These are phyloP conservation scores for Pseudochaenichthys georgianus DNA, from an alignment of 2,797 vertebrate species.

Conservation along the genomic window DNA sequence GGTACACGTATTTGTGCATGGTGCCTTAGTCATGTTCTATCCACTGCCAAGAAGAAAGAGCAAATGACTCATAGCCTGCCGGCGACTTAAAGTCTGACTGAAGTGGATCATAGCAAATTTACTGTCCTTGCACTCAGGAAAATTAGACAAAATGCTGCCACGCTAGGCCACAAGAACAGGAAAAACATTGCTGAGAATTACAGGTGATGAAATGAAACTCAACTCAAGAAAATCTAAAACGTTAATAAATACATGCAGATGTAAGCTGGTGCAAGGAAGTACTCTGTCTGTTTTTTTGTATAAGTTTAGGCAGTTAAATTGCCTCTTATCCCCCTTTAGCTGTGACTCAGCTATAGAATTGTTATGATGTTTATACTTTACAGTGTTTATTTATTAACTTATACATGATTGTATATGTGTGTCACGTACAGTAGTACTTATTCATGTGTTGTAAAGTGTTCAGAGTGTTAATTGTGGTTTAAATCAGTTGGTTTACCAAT, in stretches of 20 bases:
- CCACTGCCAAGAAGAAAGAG: conserved; percentile 30
- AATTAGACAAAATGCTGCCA: conserved; percentile 7
- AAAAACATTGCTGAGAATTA: conserved; percentile 1
- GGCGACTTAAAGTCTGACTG: conserved; percentile 31
- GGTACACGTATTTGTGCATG: background rate
- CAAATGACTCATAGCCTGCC: conserved; percentile 48
- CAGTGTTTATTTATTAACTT: background rate
- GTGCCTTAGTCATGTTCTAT: conserved; percentile 43
- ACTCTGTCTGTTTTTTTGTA: background rate
- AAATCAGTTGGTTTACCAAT: background rate
- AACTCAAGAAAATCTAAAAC: background rate
- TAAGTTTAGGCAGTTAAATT: background rate
- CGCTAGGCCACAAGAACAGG: background rate
- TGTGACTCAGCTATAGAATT: background rate
- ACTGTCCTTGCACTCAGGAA: conserved; percentile 36
- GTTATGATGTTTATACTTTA: background rate
- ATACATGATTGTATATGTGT: conserved; percentile 1
- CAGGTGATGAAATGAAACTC: conserved; percentile 9
- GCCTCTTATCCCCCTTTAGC: background rate
- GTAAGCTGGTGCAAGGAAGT: background rate
- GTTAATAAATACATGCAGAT: conserved; percentile 23
- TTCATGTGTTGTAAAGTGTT: background rate
- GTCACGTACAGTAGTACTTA: background rate
- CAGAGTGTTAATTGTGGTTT: background rate
- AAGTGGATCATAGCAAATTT: conserved; percentile 30